phyloP scores from a whole-genome alignment of 2,113 vertebrate species.

The Apeltes quadracus region DNA sequence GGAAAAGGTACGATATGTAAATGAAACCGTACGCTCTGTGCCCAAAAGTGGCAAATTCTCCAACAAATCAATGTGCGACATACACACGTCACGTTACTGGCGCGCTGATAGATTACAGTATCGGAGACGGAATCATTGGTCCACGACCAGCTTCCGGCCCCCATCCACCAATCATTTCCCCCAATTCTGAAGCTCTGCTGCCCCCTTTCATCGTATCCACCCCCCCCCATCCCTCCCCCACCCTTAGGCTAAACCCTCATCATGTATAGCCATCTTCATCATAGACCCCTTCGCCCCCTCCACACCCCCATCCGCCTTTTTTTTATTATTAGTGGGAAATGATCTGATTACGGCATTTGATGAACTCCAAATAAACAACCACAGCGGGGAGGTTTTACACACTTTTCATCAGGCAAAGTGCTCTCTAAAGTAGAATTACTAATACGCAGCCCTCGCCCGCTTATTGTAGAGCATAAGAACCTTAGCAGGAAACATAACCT shows the following conservation, averaged over 20 bases:
- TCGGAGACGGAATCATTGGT: slow-evolving; percentile 22
- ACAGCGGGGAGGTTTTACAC: slow-evolving; percentile 43
- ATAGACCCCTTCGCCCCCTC: background rate
- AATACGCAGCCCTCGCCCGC: slow-evolving; percentile 48
- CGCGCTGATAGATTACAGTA: slow-evolving; percentile 56
- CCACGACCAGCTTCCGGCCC: slow-evolving; percentile 12
- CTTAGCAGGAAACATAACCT: slow-evolving; percentile 64
- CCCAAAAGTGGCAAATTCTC: slow-evolving; percentile 29
- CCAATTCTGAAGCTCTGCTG: slow-evolving; percentile 56
- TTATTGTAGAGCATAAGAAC: slow-evolving; percentile 70
- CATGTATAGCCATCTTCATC: slow-evolving; percentile 33
- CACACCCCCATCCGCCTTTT: background rate
- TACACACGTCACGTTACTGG: slow-evolving; percentile 44
- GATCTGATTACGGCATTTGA: slow-evolving; percentile 72
- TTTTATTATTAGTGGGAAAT: slow-evolving; percentile 47
- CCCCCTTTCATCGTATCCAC: slow-evolving; percentile 49
- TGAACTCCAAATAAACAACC: slow-evolving; percentile 67
- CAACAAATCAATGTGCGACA: slow-evolving; percentile 38
- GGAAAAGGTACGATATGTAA: background rate
- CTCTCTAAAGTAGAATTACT: slow-evolving; percentile 60
- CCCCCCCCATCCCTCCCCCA: slow-evolving; percentile 16
- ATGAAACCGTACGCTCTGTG: background rate
- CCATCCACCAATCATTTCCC: slow-evolving; percentile 37
- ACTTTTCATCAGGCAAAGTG: slow-evolving; percentile 72
- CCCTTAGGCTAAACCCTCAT: slow-evolving; percentile 36